Evolutionary conservation across 1,140 invertebrate species (phyloP), one percentile per base, ranked within the genome.

Genomic region (Schlechtendalia chinensis): DNA sequence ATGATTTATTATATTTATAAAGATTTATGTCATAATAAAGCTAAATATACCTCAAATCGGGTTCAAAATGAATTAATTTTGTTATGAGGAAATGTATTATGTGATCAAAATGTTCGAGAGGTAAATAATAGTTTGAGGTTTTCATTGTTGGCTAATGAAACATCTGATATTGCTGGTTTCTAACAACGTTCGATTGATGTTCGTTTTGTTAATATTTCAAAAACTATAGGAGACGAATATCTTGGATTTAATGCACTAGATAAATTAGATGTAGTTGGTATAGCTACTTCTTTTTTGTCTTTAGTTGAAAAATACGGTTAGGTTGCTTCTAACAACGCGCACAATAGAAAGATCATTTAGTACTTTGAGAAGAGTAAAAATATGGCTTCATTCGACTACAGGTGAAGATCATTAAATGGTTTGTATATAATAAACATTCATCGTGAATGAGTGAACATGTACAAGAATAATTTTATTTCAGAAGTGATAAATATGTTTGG

Each of bases 51-150:
- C 53, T 56, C 53, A 56, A 17, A 56, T n/a, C 53, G 53, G 17
- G n/a, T 56, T 56, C 53, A 56, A 56, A 56, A 56, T 56, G 16
- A 56, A 56, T 56, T 56, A 56, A 56, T 56, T 56, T 56, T 56
- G n/a, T 56, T 56, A 56, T n/a, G 53, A n/a, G 53, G 53, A 56
- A 56, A 56, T 56, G 53, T 56, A 54, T 54, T 54, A 54, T 54
- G 53, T 54, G 53, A 54, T 54, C 53, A 54, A 54, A 54, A 19
- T 54, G 53, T 56, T 56, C 19, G 53, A n/a, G 53, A 56, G n/a
- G 53, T 56, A 56, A 56, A 56, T 56, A 56, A 6, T 56, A 56
- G 19, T 19, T n/a, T 56, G n/a, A 56, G 53, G 19, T 56, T 19
- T 56, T 56, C 53, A 56, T 6, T 56, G 16, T n/a, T 56, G n/a